Conservation (phyloP, 2,888 invertebrate genomes). For the Lasioglossum leucozonium region DNA sequence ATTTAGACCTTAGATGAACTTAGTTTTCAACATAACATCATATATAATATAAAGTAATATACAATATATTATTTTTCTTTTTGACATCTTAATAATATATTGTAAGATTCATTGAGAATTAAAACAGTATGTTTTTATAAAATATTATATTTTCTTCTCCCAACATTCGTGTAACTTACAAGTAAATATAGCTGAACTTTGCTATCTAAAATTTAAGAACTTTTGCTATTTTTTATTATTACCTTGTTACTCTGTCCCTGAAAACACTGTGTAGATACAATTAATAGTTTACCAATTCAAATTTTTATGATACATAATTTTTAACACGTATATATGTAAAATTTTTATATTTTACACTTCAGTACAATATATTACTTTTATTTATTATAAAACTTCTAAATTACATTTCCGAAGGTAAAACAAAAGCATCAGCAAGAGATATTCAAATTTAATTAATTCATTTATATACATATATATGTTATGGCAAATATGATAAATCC, state of each 20-base stretch:
- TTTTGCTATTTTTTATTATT: neutral
- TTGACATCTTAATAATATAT: neutral
- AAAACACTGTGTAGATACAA: no score
- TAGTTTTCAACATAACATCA: neutral
- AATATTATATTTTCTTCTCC: neutral
- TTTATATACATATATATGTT: neutral
- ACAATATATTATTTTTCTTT: neutral
- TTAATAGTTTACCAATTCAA: neutral
- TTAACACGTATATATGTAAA: no score
- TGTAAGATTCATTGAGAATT: neutral
- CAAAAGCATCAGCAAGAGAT: neutral
- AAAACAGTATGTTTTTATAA: neutral
- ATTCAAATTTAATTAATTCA: neutral
- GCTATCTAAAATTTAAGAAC: neutral
- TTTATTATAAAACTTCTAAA: neutral
- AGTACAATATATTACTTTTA: neutral
- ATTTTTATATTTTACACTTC: no score
- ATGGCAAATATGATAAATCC: no score
- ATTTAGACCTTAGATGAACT: slow-evolving; percentile 16
- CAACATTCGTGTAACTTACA: neutral
- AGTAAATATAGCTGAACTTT: neutral
- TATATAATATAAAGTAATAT: neutral
- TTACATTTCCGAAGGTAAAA: neutral
- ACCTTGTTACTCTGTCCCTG: neutral
- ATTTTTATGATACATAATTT: no score